Conservation (phyloP, 2,113 vertebrate species). For the Lampris incognitus region DNA sequence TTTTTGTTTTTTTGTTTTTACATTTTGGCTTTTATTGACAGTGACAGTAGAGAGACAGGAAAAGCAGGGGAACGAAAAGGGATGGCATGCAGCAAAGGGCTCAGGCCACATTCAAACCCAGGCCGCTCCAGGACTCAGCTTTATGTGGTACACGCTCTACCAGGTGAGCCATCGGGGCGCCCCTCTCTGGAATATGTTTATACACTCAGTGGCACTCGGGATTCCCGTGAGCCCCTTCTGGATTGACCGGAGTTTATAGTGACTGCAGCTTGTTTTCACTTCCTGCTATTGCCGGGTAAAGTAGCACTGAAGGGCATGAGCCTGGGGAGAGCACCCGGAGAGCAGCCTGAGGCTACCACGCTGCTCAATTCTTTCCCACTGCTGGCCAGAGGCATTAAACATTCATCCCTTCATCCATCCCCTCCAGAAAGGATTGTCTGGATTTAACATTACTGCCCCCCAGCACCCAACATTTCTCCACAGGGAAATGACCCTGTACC, state of each 20-base stretch:
- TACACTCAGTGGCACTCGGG: not conserved
- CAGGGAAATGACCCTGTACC: not conserved
- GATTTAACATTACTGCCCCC: slow-evolving; percentile 41
- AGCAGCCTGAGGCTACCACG: slow-evolving; percentile 57
- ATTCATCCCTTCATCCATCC: slow-evolving; percentile 54
- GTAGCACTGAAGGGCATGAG: slow-evolving; percentile 12
- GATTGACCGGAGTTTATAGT: slow-evolving; percentile 1
- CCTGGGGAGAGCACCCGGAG: slow-evolving; percentile 62
- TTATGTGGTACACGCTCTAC: no score
- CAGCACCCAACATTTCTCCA: not conserved
- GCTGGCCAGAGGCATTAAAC: slow-evolving; percentile 61
- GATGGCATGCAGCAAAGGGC: no score
- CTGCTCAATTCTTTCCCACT: slow-evolving; percentile 47
- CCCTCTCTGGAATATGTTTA: slow-evolving; percentile 1
- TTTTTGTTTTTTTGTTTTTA: no score
- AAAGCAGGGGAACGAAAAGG: not conserved
- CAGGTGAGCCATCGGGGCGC: no score
- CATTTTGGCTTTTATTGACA: no score
- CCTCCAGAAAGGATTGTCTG: slow-evolving; percentile 54
- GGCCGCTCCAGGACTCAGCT: no score
- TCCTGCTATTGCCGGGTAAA: slow-evolving; percentile 38
- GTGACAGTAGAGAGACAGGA: no score
- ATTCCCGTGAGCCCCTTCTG: not conserved
- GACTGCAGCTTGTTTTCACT: slow-evolving; percentile 48
- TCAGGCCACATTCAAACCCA: no score